Evolutionary conservation across 2,797 vertebrate species (phyloP), one percentile per base, ranked within the genome.

Genomic region (Tapera naevia): DNA sequence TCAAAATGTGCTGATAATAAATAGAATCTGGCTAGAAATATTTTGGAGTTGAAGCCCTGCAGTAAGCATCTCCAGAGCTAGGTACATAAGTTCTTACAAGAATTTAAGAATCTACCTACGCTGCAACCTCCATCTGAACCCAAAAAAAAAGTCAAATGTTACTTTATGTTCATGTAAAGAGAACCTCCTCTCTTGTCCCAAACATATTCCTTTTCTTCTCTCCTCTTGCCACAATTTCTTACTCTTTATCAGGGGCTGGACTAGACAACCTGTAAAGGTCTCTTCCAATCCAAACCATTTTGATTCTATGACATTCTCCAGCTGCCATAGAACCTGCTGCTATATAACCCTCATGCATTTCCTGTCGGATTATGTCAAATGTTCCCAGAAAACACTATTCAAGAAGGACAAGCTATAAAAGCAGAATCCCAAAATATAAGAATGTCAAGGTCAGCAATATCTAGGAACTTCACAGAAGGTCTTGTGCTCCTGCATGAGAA

Each of bases 1-100:
- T 93, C 65, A 81, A 93, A 93, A 93, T 64, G 39, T 79, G 39
- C 90, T 93, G 88, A 87, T 94, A 96, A 96, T 95, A 91, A 92
- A 94, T 95, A 72, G 90, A 93, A 93, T 65, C 85, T 96, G 91
- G 60, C 78, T 96, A 90, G 70, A 89, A 94, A 69, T 4, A 58
- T 62, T 80, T 16, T 83, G 53, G 60, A 80, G 57, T 41, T 86
- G 82, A 84, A 82, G 46, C 19, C 14, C 32, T 85, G 32, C 13
- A 50, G 54, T 66, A 93, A 85, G 58, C 56, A 84, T 53, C 78
- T 92, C 45, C 87, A 93, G 74, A 86, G 33, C 33, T 62, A 86
- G 46, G 83, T 25, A 64, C 71, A 93, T 53, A 32, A 21, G 32
- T 41, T 82, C 58, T 83, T 90, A 87, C 11, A 84, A 81, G 64